Percentiles rank a stretch among this genome's conserved stretches.
Conservation (phyloP, 2,888 invertebrate species). For the Pseudanteris insignis region DNA sequence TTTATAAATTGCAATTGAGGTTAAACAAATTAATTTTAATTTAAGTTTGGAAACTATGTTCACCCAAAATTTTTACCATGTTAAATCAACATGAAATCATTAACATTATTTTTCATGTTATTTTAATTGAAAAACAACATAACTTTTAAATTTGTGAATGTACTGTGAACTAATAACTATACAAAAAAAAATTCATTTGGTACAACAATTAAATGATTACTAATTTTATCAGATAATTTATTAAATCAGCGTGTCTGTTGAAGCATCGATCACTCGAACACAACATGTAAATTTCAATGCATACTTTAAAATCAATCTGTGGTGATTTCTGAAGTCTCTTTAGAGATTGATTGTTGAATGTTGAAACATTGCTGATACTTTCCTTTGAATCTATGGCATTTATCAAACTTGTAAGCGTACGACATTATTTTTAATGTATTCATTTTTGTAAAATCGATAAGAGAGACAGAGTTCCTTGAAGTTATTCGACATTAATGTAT, state of each 20-base stretch:
- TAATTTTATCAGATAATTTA: constrained; percentile 9
- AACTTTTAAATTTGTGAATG: too few species aligned
- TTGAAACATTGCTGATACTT: constrained; percentile 26
- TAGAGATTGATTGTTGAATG: constrained; percentile 25
- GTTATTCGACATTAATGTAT: too few species aligned
- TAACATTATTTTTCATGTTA: too few species aligned
- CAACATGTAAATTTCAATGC: constrained; percentile 19
- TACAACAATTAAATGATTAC: constrained; percentile 3
- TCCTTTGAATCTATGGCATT: constrained; percentile 16
- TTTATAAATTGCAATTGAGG: too few species aligned
- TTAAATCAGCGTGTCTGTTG: constrained; percentile 24
- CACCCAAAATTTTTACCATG: too few species aligned
- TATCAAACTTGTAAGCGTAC: constrained; percentile 22
- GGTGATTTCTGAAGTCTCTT: constrained; percentile 16
- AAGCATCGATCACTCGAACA: constrained; percentile 7
- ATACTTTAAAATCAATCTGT: constrained; percentile 8
- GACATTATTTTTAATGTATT: constrained; percentile 11
- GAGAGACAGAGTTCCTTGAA: constrained; percentile 10
- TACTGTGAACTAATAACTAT: too few species aligned
- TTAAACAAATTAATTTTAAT: too few species aligned
- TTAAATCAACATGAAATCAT: too few species aligned
- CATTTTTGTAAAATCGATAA: constrained; percentile 4
- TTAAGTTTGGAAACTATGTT: too few species aligned
- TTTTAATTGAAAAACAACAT: too few species aligned
- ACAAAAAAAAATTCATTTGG: too few species aligned